Evolutionary conservation across 2,113 vertebrate genomes (phyloP).

Genomic region (Eublepharis macularius): DNA sequence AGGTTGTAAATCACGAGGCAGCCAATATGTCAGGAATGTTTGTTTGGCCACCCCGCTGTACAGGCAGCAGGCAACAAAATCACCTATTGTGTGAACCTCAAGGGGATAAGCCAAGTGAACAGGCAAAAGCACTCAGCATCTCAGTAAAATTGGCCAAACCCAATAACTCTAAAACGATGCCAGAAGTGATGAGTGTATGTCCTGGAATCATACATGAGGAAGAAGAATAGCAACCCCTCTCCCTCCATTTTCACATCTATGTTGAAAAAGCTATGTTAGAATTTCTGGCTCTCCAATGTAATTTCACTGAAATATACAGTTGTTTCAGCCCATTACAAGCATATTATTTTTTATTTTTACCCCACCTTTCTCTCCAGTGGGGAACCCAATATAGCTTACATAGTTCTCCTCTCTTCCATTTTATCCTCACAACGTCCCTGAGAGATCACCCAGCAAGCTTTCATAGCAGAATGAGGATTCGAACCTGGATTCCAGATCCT

Average conservation of each 20-base stretch:
- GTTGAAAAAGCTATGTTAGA: conserved; percentile 56
- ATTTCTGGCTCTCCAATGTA: conserved; percentile 71
- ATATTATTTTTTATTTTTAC: no score
- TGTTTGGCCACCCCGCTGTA: conserved; percentile 70
- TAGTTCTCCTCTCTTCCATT: no score
- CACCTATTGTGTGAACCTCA: conserved; percentile 64
- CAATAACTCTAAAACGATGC: conserved; percentile 73
- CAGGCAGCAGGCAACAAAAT: conserved; percentile 67
- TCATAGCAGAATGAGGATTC: no score
- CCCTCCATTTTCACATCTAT: conserved; percentile 61
- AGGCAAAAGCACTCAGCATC: conserved; percentile 44
- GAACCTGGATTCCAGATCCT: no score
- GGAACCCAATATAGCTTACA: no score
- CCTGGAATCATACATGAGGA: conserved; percentile 58
- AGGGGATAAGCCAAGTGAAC: conserved; percentile 54
- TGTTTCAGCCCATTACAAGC: neutral
- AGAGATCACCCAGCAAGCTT: no score
- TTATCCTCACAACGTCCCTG: no score
- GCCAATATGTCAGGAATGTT: conserved; percentile 60
- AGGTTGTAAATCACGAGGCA: conserved; percentile 71
- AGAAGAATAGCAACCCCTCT: conserved; percentile 41
- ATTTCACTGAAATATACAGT: conserved; percentile 70
- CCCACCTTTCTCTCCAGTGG: no score
- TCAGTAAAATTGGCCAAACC: conserved; percentile 54
- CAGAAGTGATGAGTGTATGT: conserved; percentile 67